Evolutionary conservation across 2,888 invertebrate genomes (phyloP), one percentile per base, ranked within the genome.

Genomic region (Pterostichus madidus): DNA sequence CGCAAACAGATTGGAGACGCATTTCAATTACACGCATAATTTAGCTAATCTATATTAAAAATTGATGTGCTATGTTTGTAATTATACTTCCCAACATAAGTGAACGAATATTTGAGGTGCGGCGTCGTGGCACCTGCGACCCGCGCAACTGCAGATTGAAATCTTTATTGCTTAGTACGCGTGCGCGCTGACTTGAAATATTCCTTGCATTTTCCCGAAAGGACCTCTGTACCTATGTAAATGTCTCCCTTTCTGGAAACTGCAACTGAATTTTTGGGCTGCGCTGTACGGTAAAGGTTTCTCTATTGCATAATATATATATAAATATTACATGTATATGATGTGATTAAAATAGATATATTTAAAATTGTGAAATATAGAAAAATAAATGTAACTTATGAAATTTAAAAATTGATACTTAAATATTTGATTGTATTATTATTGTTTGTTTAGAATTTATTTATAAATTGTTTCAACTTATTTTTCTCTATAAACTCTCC

Each of bases 21-120:
- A 68, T 44, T 68, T 64, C 49, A 52, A 76, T 81, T 81, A 81
- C 53, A 80, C 31, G 81, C 87, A 85, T 87, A 86, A 87, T 88
- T 88, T 87, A 88, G 88, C 88, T 88, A 88, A 88, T 86, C 86
- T 88, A 88, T 88, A 88, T 88, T 88, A 86, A 85, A 87, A 86
- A 87, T 89, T 86, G 89, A 89, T 89, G 89, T 89, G 89, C 89
- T 89, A 88, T 89, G 87, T 88, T 88, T 88, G 88, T 88, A 88
- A 88, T 88, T 87, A 88, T 88, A 86, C 85, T 88, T 88, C 86
- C 86, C 86, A 85, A 86, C 84, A 84, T 53, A 84, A 80, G 84
- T 56, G 75, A 81, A 81, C 81, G 81, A 81, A 81, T 80, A 75
- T 75, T 73, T 73, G 13, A 44, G 75, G 61, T 32, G 56, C 80